Conservation (phyloP, 2,888 invertebrate species). For the Pachliopta kotzebuea region DNA sequence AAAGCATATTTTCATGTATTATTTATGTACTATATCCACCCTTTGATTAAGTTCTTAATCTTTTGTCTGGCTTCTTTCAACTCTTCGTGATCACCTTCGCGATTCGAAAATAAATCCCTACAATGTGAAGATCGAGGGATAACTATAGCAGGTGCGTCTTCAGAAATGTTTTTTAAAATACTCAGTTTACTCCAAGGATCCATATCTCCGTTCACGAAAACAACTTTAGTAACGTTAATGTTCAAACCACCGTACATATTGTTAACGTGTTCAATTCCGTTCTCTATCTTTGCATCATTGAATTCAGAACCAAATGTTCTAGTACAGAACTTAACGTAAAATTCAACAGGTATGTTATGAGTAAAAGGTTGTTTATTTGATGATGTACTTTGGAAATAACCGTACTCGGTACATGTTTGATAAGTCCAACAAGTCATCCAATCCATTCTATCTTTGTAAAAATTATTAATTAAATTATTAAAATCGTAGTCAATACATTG, state of each 20-base stretch:
- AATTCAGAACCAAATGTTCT: conserved; percentile 64
- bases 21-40: conserved; percentile 52
- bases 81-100: conserved; percentile 51
- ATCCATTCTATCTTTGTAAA: conserved; percentile 41
- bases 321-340: conserved; percentile 60
- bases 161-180: conserved; percentile 64
- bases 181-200: conserved; percentile 82
- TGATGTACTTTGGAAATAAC: conserved; percentile 85
- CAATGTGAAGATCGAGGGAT: conserved; percentile 61
- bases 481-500: conserved; percentile 57
- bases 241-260: conserved; percentile 67
- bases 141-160: conserved; percentile 58
- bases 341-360: conserved; percentile 61
- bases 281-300: conserved; percentile 53
- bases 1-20: too few relatives aligned
- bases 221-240: conserved; percentile 76
- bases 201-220: conserved; percentile 80
- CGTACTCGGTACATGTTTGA: conserved; percentile 89
- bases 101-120: conserved; percentile 55
- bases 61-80: conserved; percentile 56
- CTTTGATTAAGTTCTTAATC: conserved; percentile 58
- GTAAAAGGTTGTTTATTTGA: conserved; percentile 81
- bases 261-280: conserved; percentile 65
- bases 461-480: conserved; percentile 46
- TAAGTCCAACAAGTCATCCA: conserved; percentile 81